Evolutionary conservation across 2,113 vertebrate species (phyloP), one percentile per base, ranked within the genome.

Genomic region (Choloepus hoffmanni): DNA sequence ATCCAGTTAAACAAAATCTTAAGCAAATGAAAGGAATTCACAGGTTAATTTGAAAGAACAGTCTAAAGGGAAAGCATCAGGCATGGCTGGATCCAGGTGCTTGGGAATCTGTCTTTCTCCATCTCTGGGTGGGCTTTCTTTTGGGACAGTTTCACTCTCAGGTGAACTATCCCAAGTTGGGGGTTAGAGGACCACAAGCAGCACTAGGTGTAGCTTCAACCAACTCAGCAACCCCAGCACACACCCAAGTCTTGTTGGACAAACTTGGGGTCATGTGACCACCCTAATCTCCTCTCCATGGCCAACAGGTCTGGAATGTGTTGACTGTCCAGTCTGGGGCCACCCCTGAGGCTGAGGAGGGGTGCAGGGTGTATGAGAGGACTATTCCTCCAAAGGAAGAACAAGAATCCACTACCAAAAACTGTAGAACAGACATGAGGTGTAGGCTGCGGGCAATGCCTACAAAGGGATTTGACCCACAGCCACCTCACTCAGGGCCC

Each of bases 361-460:
- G 19, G 2, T 5, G 1, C 2, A 0, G 58, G 19, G 16, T 7
- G 0, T 12, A 10, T 65, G 4, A 82, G 19, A 83, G 43, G 16
- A 11, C 36, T 14, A 18, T 40, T 60, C 19, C 30, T 40, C 74
- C 24, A 28, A 24, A 88, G 58, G 13, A 89, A 68, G 36, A 50
- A 23, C 26, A 33, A 81, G 43, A 77, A 18, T 63, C 77, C 58
- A 16, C 40, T 68, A 15, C 24, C 30, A 36, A 70, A 92, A 24
- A 23, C 48, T 77, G 16, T 7, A 4, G 28, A 68, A 26, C 7
- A 0, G 40, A 65, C 3, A 21, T 1, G 14, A 48, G 43, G 81
- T 0, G 21, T 19, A 6, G 5, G 28, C 24, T 6, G 8, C 62
- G 2, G 0, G 10, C 0, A 0, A n/a, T 40, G 48, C 0, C 33